Base-by-base conservation (phyloP, 1,140 invertebrate species). In the Brachionus rubens region DNA sequence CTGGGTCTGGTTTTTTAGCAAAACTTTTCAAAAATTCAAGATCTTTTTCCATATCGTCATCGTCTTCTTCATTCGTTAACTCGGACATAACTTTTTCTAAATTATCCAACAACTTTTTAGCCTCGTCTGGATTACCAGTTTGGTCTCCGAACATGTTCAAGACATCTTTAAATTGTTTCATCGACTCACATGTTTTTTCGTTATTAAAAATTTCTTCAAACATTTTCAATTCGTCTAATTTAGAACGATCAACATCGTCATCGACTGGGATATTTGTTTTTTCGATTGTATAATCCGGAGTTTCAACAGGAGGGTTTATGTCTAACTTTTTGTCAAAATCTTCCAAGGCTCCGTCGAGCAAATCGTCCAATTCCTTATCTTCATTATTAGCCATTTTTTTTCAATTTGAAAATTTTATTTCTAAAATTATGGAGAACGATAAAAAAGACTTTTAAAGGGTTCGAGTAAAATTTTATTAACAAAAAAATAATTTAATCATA, bases 81-180 rank as follows among this genome's bases (percentile, higher is more conserved):
- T 72, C 19, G 19, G 68, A 72, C 68, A 72, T 72, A 28, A 72
- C 68, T 50, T 72, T 48, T 40, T 72, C 46, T 36, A 72, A 52
- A 54, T 72, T 72, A 40, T 72, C 46, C 7, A 72, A 28, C 9
- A 72, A n/a, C 9, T 72, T 16, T 43, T 65, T 36, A 33, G 54
- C 36, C 12, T 65, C 36, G 12, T 41, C 24, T 43, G 59, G 5
- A 26, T 24, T 43, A 5, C 59, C 40, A 10, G 65, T 7, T 70
- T 70, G 65, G 24, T 72, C 46, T 24, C 46, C 46, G 21, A 72
- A 72, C 26, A 40, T 41, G 26, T 24, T 30, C 2, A 72, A 36
- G 28, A 54, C 68, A 50, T 72, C 68, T 48, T 54, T 72, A 36
- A 72, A 54, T 46, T 72, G 68, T 24, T 50, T 72, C 43, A 72